Base-by-base conservation (phyloP, 2,888 invertebrate species). In the Gerris lacustris region DNA sequence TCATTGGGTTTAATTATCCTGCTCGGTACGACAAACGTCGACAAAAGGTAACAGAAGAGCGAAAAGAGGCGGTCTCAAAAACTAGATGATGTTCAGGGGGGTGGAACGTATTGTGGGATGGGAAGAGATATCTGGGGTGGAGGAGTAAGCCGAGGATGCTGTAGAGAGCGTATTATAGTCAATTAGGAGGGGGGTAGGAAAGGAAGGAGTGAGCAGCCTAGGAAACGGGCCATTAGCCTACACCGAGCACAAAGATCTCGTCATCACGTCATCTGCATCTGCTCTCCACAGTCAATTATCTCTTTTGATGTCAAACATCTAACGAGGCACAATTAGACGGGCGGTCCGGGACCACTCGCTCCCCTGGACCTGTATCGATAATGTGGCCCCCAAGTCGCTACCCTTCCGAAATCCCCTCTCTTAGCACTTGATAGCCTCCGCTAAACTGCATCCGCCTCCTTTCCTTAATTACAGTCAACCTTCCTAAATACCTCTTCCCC, bases 161-260 rank as follows among this genome's bases (percentile, higher is more conserved):
- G 55, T 55, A 15, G 55, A 55, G 55, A 55, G 55, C 55, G 55
- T 55, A 55, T 55, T 55, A 55, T 55, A 55, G 55, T 55, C 55
- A 55, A 55, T 55, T 55, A 55, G 55, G 68, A 17, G 31, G 45
- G 55, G 68, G 45, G 15, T 4, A 15, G 55, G 68, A 11, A 45
- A 45, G 68, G 45, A 17, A 7, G 45, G 15, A 68, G 68, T 17
- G 45, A 45, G 68, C 45, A 45, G 15, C 15, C 43, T 17, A 44
- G 44, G 68, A 45, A 45, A 45, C 44, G 17, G 68, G 62, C 63
- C 44, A 63, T 43, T 44, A 63, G 63, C 17, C 63, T 70, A 67
- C 63, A 63, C 45, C 45, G 67, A 9, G 43, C 67, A 11, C 67
- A 43, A 17, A 43, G 67, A 64, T 44, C 67, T 44, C 18, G 11